Base-by-base conservation (phyloP, 2,888 invertebrate genomes). In the Eupithecia subumbrata region DNA sequence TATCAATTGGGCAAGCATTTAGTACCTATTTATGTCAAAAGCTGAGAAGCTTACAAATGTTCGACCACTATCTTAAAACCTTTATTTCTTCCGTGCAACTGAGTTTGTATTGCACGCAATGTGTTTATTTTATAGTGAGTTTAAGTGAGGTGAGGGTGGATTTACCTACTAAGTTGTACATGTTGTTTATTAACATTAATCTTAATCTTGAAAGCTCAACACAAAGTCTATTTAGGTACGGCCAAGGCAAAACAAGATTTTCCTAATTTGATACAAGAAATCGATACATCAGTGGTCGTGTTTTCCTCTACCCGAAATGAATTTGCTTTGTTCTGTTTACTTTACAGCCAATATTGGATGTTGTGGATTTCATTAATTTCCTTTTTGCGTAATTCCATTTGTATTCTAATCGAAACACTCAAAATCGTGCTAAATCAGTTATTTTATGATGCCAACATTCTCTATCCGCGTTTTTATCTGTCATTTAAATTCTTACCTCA, bases 201-300 rank as follows among this genome's bases (percentile, higher is more conserved):
- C 37, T n/a, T 66, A 66, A 34, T 37, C 66, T 2, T 34, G 66
- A 37, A n/a, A 37, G 34, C 14, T 66, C 30, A 34, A 16, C 63
- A 63, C 25, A 16, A 56, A 7, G 12, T 67, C 67, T 64, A 64
- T 18, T 64, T 34, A 34, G 4, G 67, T 43, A 67, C 30, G 45
- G 52, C 16, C 22, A 56, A 69, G 30, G 69, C 60, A n/a, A 45
- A 43, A 37, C 52, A 56, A 56, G 52, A 56, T 60, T 75, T 77
- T 75, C 72, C 71, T 73, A 77, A 78, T 80, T 80, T 72, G 72
- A 22, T 52, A 69, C 68, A 70, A 34, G 67, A 69, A 76, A 78
- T 76, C 78, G 70, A 73, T 79, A 73, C 43, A 72, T 73, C 76
- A 73, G 72, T 69, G 68, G 60, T 67, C 70, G 63, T 69, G 69